Percentiles rank a stretch among this genome's conserved stretches.
phyloP scores from a whole-genome alignment of 2,797 vertebrate genomes.

The Lepilemur ruficaudatus region DNA sequence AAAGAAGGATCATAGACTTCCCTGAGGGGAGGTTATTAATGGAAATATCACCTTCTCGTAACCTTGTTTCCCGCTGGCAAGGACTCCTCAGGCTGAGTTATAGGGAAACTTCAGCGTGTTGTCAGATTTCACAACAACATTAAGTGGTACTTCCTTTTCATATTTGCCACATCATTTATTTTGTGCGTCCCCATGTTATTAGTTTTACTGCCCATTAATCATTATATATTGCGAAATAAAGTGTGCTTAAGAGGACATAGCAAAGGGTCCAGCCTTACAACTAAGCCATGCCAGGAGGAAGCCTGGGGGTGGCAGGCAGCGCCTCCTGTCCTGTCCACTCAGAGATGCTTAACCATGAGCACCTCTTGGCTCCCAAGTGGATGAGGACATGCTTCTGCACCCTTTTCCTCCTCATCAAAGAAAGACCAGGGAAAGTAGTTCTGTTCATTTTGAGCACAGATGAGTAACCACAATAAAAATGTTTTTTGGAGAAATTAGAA shows the following conservation, averaged over 20 bases:
- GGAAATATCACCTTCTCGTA: slow-evolving; percentile 58
- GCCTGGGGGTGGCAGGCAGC: too few relatives aligned
- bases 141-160: slow-evolving; percentile 72
- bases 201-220: slow-evolving; percentile 74
- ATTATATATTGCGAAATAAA: slow-evolving; percentile 55
- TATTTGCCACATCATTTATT: slow-evolving; percentile 77
- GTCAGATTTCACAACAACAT: slow-evolving; percentile 74
- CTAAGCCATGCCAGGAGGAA: neutral
- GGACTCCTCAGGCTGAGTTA: slow-evolving; percentile 60
- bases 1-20: slow-evolving; percentile 11
- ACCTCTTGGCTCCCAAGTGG: neutral
- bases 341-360: neutral
- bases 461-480: neutral
- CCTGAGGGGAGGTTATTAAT: slow-evolving; percentile 54
- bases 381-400: neutral
- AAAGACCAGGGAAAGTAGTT: neutral
- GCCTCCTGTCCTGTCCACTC: neutral
- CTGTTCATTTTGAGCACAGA: neutral
- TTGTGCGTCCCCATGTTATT: slow-evolving; percentile 69
- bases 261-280: neutral
- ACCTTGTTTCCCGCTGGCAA: slow-evolving; percentile 56
- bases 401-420: neutral
- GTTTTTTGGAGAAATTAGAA: neutral
- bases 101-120: slow-evolving; percentile 46
- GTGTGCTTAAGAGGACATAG: slow-evolving; percentile 36